Conservation (phyloP, 2,797 vertebrate species). For the Vireo griseus region DNA sequence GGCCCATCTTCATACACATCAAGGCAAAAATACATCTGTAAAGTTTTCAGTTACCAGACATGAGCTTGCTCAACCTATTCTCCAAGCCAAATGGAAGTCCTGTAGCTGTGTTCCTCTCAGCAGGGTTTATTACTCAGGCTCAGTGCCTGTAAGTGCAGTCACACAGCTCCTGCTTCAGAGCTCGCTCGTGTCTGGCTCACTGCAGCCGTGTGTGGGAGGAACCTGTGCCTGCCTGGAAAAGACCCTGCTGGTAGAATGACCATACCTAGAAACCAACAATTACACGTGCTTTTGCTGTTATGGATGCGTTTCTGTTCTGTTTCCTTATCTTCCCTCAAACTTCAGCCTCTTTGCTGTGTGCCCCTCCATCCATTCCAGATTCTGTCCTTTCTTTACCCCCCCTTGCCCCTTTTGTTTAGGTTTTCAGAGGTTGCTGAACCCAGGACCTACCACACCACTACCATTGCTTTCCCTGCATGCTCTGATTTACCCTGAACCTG, state of each 20-base stretch:
- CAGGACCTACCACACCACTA: background rate
- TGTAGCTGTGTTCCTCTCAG: background rate
- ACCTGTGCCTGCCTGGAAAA: background rate
- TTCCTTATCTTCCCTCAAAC: background rate
- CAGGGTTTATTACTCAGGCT: slow-evolving; percentile 5
- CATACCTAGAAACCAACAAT: background rate
- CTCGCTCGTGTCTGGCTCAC: background rate
- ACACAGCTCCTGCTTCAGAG: background rate
- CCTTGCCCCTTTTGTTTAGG: background rate
- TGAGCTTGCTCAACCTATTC: background rate
- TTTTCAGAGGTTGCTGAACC: background rate
- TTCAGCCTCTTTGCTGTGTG: background rate
- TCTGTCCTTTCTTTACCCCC: background rate
- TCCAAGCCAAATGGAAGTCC: background rate
- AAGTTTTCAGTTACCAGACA: background rate
- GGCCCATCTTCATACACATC: background rate
- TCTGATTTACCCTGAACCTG: background rate
- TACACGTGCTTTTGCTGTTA: background rate
- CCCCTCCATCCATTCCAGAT: background rate
- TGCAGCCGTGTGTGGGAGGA: background rate
- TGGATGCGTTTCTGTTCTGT: background rate
- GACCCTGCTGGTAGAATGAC: rapidly evolving
- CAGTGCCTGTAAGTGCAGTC: background rate
- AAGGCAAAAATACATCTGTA: background rate
- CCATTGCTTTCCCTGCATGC: background rate